Conservation (phyloP, 1,140 invertebrate species). For the Brevipalpus yothersi region DNA sequence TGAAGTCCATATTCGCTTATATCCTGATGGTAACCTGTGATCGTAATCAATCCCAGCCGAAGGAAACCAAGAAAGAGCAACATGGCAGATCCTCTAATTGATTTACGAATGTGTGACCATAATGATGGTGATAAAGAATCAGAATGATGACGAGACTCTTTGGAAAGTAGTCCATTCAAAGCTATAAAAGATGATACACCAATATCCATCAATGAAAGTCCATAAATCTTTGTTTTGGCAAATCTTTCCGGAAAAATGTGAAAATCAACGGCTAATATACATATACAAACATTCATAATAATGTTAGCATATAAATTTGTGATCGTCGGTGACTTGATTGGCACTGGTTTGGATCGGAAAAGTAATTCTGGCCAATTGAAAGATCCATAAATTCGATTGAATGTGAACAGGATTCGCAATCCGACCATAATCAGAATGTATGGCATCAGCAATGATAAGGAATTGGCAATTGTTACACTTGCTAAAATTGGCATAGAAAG, state of each 20-base stretch:
- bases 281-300: slow-evolving; percentile 22
- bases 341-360: neutral
- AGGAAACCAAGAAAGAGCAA: slow-evolving; percentile 35
- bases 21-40: slow-evolving; percentile 50
- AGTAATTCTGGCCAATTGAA: neutral
- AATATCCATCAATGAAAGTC: slow-evolving; percentile 69
- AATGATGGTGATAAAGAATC: neutral
- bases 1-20: slow-evolving; percentile 76
- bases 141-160: slow-evolving; percentile 4
- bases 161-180: slow-evolving; percentile 23
- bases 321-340: neutral
- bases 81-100: slow-evolving; percentile 10
- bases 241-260: slow-evolving; percentile 50
- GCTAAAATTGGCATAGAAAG: neutral
- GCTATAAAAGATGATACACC: slow-evolving; percentile 73
- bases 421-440: neutral
- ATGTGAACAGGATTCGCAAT: neutral
- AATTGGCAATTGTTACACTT: neutral
- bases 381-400: neutral
- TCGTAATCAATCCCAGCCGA: slow-evolving; percentile 26
- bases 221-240: slow-evolving; percentile 61
- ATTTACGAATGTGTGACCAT: slow-evolving; percentile 3
- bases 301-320: slow-evolving; percentile 4
- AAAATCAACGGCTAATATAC: slow-evolving; percentile 83
- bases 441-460: neutral